Conservation (phyloP, 2,888 invertebrate genomes). For the Drosophila aldrichi region DNA sequence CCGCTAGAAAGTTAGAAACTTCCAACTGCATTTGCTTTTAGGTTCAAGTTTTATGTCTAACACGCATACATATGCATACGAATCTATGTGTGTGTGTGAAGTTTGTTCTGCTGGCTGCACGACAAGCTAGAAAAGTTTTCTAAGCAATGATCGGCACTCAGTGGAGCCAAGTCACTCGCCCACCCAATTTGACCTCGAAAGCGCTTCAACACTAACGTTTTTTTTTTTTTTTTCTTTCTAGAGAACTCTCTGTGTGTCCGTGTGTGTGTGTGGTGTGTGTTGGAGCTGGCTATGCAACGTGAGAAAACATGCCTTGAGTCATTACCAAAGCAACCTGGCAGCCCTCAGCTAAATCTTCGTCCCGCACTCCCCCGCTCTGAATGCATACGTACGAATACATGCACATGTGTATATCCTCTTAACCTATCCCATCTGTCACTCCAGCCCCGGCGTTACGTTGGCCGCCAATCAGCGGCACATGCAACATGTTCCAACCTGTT, state of each 20-base stretch:
- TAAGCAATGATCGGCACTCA: constrained; percentile 16
- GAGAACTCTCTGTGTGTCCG: not conserved
- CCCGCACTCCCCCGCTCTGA: not conserved
- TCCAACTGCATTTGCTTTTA: not conserved
- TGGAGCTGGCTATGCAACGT: constrained; percentile 59
- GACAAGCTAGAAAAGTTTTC: constrained; percentile 28
- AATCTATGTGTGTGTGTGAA: not conserved
- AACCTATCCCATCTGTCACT: constrained; percentile 22
- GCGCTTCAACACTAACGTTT: constrained; percentile 9
- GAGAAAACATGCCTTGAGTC: constrained; percentile 51
- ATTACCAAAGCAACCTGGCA: constrained; percentile 52
- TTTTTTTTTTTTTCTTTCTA: constrained; percentile 1
- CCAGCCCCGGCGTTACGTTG: constrained; percentile 28
- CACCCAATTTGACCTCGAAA: constrained; percentile 50
- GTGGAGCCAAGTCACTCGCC: constrained; percentile 19
- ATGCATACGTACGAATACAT: not conserved
- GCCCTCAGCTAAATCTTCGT: constrained; percentile 22
- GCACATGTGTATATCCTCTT: not conserved
- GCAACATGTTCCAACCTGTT: constrained; percentile 64
- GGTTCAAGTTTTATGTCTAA: constrained; percentile 11
- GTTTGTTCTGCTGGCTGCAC: constrained; percentile 17
- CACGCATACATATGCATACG: not conserved
- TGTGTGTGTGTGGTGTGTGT: not conserved
- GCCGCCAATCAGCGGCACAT: constrained; percentile 9
- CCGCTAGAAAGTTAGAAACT: constrained; percentile 17